These are phyloP conservation scores for Petaurus breviceps DNA, from an alignment of 2,113 vertebrate species.

Conservation along the genomic window DNA sequence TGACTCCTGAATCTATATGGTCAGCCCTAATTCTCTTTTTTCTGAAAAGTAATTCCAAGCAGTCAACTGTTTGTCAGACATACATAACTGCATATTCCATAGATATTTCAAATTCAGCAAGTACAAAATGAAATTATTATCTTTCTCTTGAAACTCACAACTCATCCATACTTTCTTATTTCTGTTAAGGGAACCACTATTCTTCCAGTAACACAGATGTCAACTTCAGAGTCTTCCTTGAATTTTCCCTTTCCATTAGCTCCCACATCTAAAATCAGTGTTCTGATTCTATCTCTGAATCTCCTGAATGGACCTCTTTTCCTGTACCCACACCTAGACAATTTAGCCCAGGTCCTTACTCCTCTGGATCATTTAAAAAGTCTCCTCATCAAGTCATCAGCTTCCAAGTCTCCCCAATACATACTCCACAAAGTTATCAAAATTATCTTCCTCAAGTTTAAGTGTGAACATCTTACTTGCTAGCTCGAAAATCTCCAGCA, in stretches of 20 bases:
- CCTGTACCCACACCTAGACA: neutral
- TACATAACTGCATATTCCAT: neutral
- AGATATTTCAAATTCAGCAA: neutral
- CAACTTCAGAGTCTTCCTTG: neutral
- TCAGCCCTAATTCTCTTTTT: neutral
- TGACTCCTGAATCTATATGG: neutral
- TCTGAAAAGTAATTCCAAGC: neutral
- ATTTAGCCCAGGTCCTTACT: neutral
- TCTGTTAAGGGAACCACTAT: neutral
- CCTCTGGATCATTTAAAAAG: neutral
- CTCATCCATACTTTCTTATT: neutral
- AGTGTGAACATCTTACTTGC: neutral
- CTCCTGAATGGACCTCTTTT: neutral
- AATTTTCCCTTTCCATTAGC: neutral
- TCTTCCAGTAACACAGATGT: neutral
- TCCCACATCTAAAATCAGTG: neutral
- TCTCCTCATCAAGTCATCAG: neutral
- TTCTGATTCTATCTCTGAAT: neutral
- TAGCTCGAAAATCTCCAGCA: neutral
- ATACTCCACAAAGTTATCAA: neutral
- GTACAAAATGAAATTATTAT: neutral
- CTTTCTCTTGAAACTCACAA: neutral
- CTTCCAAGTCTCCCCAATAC: neutral
- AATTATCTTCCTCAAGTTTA: neutral
- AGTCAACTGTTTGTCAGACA: neutral